Percentiles rank a stretch among this genome's conserved stretches.
phyloP scores from a whole-genome alignment of 2,888 invertebrate species.

The Poecilus cupreus region DNA sequence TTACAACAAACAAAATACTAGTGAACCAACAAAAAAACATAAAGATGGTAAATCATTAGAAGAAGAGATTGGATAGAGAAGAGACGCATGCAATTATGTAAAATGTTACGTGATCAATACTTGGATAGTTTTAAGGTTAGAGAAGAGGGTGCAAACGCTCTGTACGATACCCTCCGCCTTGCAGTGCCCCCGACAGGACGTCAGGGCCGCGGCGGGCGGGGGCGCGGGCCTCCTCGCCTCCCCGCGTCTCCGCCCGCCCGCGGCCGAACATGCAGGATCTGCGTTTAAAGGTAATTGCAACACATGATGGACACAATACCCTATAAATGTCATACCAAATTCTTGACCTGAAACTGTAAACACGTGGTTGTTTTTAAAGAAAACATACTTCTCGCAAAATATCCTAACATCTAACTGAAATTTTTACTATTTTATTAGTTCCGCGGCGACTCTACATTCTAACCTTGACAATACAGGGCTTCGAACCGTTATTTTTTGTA shows the following conservation, averaged over 20 bases:
- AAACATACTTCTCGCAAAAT: background rate
- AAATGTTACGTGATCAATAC: constrained; percentile 39
- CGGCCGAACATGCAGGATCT: constrained; percentile 58
- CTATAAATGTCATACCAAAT: constrained; percentile 54
- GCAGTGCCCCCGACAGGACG: constrained; percentile 69
- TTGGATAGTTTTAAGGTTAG: constrained; percentile 34
- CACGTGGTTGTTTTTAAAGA: constrained; percentile 43
- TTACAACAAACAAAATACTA: background rate
- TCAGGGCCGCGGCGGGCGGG: constrained; percentile 30
- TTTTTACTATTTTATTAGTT: constrained; percentile 29
- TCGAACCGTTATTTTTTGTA: no score
- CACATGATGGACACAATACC: constrained; percentile 57
- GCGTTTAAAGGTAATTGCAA: constrained; percentile 59
- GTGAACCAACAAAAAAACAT: constrained; percentile 31
- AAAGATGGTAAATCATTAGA: constrained; percentile 7
- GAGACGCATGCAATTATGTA: constrained; percentile 30
- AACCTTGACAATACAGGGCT: background rate
- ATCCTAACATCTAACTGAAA: constrained; percentile 30
- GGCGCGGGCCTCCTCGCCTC: background rate
- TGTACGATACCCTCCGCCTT: constrained; percentile 71
- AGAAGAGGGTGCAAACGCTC: constrained; percentile 60
- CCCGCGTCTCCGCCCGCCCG: background rate
- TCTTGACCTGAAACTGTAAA: constrained; percentile 60
- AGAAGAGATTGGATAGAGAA: constrained; percentile 1
- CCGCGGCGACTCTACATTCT: constrained; percentile 28